Evolutionary conservation across 2,113 vertebrate genomes (phyloP).

Genomic region (Podarcis muralis): DNA sequence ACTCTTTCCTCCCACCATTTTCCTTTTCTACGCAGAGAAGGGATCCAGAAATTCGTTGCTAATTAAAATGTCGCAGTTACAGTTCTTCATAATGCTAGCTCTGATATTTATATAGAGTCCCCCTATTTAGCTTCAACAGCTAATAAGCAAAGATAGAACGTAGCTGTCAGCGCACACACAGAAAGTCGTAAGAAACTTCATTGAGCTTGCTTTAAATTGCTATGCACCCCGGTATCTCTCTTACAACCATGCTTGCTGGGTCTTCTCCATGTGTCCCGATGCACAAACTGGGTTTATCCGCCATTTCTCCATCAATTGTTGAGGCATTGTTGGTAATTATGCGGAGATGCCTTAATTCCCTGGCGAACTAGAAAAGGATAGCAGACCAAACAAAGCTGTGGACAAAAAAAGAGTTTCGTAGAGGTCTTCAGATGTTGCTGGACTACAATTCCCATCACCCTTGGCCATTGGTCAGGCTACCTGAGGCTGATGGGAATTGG

Average conservation of each 20-base stretch:
- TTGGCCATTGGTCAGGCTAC: neutral
- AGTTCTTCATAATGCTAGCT: constrained; percentile 30
- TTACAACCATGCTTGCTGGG: constrained; percentile 49
- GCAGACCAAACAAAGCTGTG: constrained; percentile 40
- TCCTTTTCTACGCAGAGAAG: constrained; percentile 36
- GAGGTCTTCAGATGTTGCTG: neutral
- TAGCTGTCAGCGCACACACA: constrained; percentile 11
- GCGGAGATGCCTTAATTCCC: constrained; percentile 21
- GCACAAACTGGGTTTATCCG: constrained; percentile 32
- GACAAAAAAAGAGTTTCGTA: no score
- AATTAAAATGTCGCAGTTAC: constrained; percentile 52
- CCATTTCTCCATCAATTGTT: constrained; percentile 43
- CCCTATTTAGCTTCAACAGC: constrained; percentile 31
- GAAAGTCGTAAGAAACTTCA: neutral
- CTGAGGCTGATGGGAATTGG: neutral
- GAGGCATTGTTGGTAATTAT: constrained; percentile 23
- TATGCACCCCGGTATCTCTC: constrained; percentile 22
- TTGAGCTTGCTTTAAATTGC: constrained; percentile 1
- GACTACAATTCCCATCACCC: neutral
- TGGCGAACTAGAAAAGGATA: constrained; percentile 33
- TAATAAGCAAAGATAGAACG: neutral
- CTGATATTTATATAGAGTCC: constrained; percentile 47
- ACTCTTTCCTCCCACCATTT: constrained; percentile 28
- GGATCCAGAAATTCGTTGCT: constrained; percentile 34
- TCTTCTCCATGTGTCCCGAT: constrained; percentile 26